A percentile compares a stretch with the other conserved stretches of the same genome.
Evolutionary conservation across 2,113 vertebrate genomes (phyloP).

Genomic region (Glaucomys volans): DNA sequence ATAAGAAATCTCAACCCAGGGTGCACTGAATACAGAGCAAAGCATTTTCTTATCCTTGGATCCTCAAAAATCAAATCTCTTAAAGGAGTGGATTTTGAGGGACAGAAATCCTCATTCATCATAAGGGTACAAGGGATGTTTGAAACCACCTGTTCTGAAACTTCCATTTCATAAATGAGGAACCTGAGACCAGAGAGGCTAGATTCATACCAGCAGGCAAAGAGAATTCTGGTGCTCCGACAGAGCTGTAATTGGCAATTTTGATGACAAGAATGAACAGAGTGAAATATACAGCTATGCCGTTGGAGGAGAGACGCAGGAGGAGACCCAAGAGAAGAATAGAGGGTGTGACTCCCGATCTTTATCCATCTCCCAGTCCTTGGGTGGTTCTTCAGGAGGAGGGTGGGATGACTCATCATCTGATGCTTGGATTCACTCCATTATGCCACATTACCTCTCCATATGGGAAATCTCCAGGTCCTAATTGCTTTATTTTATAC

Average conservation of each 20-base stretch:
- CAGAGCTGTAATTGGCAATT: neutral
- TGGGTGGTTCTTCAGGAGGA: neutral
- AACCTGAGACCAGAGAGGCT: neutral
- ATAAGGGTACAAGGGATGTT: neutral
- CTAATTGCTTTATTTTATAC: neutral
- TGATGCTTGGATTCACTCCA: neutral
- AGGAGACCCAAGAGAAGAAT: neutral
- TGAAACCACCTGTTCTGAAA: neutral
- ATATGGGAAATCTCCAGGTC: neutral
- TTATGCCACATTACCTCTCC: neutral
- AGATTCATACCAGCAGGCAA: neutral
- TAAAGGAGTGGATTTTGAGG: neutral
- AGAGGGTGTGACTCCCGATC: neutral
- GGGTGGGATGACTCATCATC: neutral
- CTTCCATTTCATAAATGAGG: constrained; percentile 33
- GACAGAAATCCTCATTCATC: neutral
- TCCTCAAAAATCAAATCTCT: constrained; percentile 39
- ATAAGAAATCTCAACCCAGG: neutral
- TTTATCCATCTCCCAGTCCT: neutral
- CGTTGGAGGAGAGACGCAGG: neutral
- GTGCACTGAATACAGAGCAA: neutral
- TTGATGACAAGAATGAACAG: neutral
- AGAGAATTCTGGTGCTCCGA: neutral
- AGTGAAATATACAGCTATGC: neutral
- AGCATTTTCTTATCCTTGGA: neutral